phyloP scores from a whole-genome alignment of 2,888 invertebrate species.

The Zelleria hepariella region DNA sequence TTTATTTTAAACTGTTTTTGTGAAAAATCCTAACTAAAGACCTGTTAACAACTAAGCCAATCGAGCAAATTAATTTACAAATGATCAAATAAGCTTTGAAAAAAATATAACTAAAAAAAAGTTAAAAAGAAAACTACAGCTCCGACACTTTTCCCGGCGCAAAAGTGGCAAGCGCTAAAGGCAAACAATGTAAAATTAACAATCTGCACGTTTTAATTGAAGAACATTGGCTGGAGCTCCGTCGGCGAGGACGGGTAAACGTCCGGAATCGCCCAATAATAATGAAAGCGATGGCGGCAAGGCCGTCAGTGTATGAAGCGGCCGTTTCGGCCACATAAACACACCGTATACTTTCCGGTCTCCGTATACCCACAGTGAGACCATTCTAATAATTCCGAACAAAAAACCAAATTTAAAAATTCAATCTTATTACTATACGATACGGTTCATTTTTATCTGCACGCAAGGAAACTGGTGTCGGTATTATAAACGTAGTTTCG shows the following conservation, averaged over 20 bases:
- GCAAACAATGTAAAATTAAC: slow-evolving; percentile 29
- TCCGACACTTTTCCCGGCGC: neutral
- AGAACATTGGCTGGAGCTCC: slow-evolving; percentile 51
- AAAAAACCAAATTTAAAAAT: neutral
- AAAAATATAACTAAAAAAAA: neutral
- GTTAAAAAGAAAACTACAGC: neutral
- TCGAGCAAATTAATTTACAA: too few relatives aligned
- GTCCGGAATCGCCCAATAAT: slow-evolving; percentile 72
- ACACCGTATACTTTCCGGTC: slow-evolving; percentile 54
- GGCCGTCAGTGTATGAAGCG: slow-evolving; percentile 71
- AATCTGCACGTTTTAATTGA: slow-evolving; percentile 61
- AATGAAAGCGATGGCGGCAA: slow-evolving; percentile 70
- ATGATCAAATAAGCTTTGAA: too few relatives aligned
- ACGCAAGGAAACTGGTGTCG: neutral
- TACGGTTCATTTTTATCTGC: slow-evolving; percentile 22
- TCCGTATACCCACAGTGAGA: too few relatives aligned
- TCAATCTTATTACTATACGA: slow-evolving; percentile 19
- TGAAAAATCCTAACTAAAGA: neutral
- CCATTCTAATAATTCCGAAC: neutral
- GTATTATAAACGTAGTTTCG: neutral
- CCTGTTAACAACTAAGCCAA: too few relatives aligned
- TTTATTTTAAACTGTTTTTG: neutral
- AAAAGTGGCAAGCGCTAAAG: neutral
- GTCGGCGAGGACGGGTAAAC: slow-evolving; percentile 62
- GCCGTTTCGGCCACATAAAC: slow-evolving; percentile 72